phyloP scores from a whole-genome alignment of 1,140 invertebrate species.

The Apis florea region DNA sequence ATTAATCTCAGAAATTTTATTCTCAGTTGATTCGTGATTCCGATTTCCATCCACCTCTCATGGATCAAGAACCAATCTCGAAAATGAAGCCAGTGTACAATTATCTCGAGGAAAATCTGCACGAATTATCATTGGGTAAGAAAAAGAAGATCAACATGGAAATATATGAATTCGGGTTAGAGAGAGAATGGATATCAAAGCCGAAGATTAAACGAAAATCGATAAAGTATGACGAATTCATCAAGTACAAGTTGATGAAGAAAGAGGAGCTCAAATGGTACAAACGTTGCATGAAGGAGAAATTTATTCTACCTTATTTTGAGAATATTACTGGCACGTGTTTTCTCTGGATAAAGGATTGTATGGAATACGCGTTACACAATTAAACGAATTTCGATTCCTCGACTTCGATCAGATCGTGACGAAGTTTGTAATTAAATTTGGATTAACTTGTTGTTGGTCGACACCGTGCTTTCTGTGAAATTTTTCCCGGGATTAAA shows the following conservation, averaged over 20 bases:
- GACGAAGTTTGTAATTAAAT: neutral
- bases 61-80: neutral
- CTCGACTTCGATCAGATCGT: neutral
- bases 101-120: slow-evolving; percentile 47
- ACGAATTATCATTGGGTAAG: slow-evolving; percentile 58
- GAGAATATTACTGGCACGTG: slow-evolving; percentile 50
- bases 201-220: slow-evolving; percentile 33
- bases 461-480: neutral
- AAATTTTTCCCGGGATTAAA: slow-evolving; percentile 12
- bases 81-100: slow-evolving; percentile 10
- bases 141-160: slow-evolving; percentile 55
- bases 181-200: slow-evolving; percentile 23
- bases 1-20: neutral
- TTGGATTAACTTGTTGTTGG: neutral
- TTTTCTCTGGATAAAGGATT: slow-evolving; percentile 53
- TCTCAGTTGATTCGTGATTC: slow-evolving; percentile 31
- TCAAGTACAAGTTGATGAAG: slow-evolving; percentile 23
- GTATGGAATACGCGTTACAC: slow-evolving; percentile 17
- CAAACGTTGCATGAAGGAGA: slow-evolving; percentile 60
- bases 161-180: too few relatives aligned
- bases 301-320: slow-evolving; percentile 62
- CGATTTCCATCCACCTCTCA: neutral
- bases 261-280: slow-evolving; percentile 61
- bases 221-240: slow-evolving; percentile 33
- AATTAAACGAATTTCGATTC: neutral